These are phyloP conservation scores for Seriola quinqueradiata DNA, from an alignment of 2,113 vertebrate genomes.

Conservation along the genomic window DNA sequence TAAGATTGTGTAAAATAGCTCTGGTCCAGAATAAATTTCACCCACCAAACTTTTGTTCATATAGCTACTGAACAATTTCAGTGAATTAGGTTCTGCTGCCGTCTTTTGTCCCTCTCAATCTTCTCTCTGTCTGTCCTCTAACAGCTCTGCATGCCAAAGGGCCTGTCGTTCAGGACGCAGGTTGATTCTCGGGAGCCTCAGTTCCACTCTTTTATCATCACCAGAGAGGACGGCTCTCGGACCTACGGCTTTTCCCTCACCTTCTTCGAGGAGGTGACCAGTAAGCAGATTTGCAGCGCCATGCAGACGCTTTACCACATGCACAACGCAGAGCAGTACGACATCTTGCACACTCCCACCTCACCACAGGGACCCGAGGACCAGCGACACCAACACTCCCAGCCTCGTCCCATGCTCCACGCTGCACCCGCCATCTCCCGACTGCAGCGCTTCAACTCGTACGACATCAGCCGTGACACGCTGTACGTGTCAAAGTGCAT, in stretches of 20 bases:
- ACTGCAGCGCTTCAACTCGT: conserved; percentile 97
- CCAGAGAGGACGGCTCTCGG: conserved; percentile 97
- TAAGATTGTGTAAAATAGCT: not conserved
- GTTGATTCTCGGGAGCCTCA: conserved; percentile 92
- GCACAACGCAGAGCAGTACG: conserved; percentile 97
- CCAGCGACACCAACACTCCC: conserved; percentile 68
- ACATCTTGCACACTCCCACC: conserved; percentile 88
- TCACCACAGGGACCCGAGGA: conserved; percentile 75
- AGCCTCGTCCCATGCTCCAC: conserved; percentile 84
- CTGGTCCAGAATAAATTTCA: not conserved
- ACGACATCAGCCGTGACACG: conserved; percentile 97
- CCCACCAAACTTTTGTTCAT: not conserved
- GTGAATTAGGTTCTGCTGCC: not conserved
- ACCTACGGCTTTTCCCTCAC: conserved; percentile 98
- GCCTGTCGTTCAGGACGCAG: conserved; percentile 97
- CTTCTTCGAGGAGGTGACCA: conserved; percentile 98
- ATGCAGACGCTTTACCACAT: conserved; percentile 99
- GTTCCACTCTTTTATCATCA: conserved; percentile 99
- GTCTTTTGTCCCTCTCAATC: not conserved
- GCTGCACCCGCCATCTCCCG: conserved; percentile 90
- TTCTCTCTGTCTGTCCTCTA: conserved; percentile 50
- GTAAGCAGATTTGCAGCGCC: conserved; percentile 99
- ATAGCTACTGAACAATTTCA: not conserved
- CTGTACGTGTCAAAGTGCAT: conserved; percentile 98
- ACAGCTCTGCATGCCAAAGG: conserved; percentile 99